Conservation (phyloP, 2,888 invertebrate species). For the Xestia sexstrigata region DNA sequence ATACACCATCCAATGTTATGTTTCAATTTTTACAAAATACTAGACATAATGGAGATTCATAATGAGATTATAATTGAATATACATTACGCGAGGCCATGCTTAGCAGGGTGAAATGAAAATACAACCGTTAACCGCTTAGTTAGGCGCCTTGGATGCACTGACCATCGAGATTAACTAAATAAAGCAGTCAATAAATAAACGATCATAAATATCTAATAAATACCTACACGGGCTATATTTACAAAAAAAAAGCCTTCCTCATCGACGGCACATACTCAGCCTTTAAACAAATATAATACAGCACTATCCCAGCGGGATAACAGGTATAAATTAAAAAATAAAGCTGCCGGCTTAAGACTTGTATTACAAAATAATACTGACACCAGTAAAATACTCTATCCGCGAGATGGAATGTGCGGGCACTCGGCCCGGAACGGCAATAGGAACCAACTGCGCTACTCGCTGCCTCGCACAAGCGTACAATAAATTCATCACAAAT, state of each 20-base stretch:
- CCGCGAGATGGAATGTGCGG: slow-evolving; percentile 88
- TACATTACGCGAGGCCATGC: slow-evolving; percentile 87
- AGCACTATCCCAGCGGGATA: slow-evolving; percentile 89
- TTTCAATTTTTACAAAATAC: slow-evolving; percentile 85
- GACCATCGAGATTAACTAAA: slow-evolving; percentile 86
- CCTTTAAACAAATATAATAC: slow-evolving; percentile 90
- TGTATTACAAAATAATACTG: slow-evolving; percentile 90
- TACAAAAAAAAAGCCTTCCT: slow-evolving; percentile 88
- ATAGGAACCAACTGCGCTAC: slow-evolving; percentile 83
- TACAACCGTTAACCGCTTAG: slow-evolving; percentile 86
- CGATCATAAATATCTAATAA: slow-evolving; percentile 91
- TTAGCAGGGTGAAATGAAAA: slow-evolving; percentile 88
- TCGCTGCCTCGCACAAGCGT: slow-evolving; percentile 81
- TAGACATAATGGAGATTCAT: slow-evolving; percentile 86
- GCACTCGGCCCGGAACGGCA: slow-evolving; percentile 78
- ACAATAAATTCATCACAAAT: slow-evolving; percentile 84
- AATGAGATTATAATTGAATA: slow-evolving; percentile 88
- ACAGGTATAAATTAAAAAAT: slow-evolving; percentile 90
- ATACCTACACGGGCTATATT: slow-evolving; percentile 90
- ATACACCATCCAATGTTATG: slow-evolving; percentile 88
- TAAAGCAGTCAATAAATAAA: slow-evolving; percentile 91
- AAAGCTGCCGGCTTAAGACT: slow-evolving; percentile 90
- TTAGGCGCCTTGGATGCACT: slow-evolving; percentile 83
- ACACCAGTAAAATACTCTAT: slow-evolving; percentile 89
- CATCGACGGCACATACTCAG: slow-evolving; percentile 86